Conservation (phyloP, 2,888 invertebrate genomes). For the Trachelus stipa region DNA sequence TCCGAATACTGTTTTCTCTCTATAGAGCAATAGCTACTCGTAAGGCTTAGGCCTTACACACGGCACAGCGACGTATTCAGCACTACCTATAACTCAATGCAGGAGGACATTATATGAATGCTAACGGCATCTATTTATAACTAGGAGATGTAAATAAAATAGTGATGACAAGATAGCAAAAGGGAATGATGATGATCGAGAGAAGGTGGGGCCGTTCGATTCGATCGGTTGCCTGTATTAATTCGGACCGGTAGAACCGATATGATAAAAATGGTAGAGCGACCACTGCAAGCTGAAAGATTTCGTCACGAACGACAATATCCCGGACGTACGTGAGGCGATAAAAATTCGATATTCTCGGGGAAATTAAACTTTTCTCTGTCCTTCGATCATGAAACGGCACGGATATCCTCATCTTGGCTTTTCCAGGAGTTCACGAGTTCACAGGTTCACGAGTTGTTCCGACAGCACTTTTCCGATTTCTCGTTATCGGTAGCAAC, state of each 20-base stretch:
- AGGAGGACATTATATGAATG: not conserved
- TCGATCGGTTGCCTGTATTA: not conserved
- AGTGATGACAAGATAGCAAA: not conserved
- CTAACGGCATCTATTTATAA: not conserved
- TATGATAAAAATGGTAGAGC: not conserved
- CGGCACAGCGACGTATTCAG: not conserved
- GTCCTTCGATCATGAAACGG: too few relatives aligned
- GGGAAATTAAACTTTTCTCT: too few relatives aligned
- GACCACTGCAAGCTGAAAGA: too few relatives aligned
- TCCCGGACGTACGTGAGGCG: too few relatives aligned
- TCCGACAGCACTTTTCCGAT: too few relatives aligned
- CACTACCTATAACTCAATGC: not conserved
- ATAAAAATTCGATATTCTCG: too few relatives aligned
- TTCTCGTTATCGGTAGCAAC: too few relatives aligned
- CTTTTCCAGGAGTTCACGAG: too few relatives aligned
- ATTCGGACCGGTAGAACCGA: not conserved
- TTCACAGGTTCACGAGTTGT: too few relatives aligned
- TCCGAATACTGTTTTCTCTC: not conserved
- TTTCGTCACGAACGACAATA: too few relatives aligned
- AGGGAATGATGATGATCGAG: not conserved
- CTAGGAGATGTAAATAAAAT: not conserved
- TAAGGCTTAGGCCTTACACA: not conserved
- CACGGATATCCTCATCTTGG: too few relatives aligned
- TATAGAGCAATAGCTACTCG: not conserved
- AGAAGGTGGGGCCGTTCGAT: not conserved